Base-by-base conservation (phyloP, 2,113 vertebrate genomes). In the Archocentrus centrarchus region DNA sequence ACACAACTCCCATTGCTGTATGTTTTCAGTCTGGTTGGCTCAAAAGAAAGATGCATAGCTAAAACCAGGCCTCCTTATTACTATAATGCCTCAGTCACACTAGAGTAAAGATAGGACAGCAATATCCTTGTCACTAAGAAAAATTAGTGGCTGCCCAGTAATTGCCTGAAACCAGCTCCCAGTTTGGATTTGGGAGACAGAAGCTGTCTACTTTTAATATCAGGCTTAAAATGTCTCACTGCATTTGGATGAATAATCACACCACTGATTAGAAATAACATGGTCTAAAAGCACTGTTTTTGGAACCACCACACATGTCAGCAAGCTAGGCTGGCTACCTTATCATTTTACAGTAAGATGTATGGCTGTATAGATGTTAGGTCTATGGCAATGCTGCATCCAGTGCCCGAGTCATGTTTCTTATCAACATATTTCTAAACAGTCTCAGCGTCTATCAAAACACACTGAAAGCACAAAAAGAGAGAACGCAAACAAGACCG, bases 371-470 rank as follows among this genome's bases (percentile, higher is more conserved):
- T n/a, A 22, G 24, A 30, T 30, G 10, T 50, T 30, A 18, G 32
- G 70, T 14, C 20, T 22, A 39, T 41, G 5, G 32, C 24, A 7
- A 13, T 35, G 24, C 39, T 73, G 66, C 22, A 47, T 64, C 41
- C 11, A 86, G 24, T 73, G 24, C 24, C 24, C 22, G 68, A 77
- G 68, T 63, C 84, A 59, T 58, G 83, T 92, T 88, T 81, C 86
- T 85, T 47, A 24, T 81, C 66, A 79, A 59, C 44, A 61, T 86
- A 81, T 75, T 81, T 80, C 88, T 82, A 27, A 87, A 85, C 60
- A 84, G 84, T 81, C 79, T 75, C 55, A 11, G 37, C 32, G 55
- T 88, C 83, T 88, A 90, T 82, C 77, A 86, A 88, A 91, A 91
- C 86, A 85, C 84, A 80, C 84, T 10, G 86, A 83, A 85, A 64